Evolutionary conservation across 2,797 vertebrate genomes (phyloP).

Genomic region (Lacerta viridis): DNA sequence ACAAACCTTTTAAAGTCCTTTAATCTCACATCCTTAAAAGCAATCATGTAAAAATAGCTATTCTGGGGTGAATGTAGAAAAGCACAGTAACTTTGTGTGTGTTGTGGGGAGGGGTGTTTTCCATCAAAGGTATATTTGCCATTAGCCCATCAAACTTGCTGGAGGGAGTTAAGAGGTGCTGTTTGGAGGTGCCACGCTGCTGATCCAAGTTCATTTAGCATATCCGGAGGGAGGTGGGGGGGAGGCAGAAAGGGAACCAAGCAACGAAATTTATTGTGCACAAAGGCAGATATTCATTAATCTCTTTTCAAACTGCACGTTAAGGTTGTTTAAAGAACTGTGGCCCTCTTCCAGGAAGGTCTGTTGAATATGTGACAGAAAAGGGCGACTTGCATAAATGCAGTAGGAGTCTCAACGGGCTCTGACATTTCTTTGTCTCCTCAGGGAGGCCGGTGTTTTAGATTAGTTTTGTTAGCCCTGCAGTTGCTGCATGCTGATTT

Average conservation of each 20-base stretch:
- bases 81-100: conserved; percentile 40
- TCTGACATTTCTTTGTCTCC: conserved; percentile 79
- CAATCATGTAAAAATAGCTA: too few species aligned
- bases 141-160: conserved; percentile 65
- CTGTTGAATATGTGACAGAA: conserved; percentile 76
- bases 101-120: conserved; percentile 38
- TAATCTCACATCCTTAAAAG: too few species aligned
- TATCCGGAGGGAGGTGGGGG: conserved; percentile 50
- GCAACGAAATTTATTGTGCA: conserved; percentile 71
- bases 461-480: conserved; percentile 82
- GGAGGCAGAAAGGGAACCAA: conserved; percentile 16
- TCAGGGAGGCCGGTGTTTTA: conserved; percentile 78
- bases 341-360: conserved; percentile 74
- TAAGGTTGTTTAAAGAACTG: conserved; percentile 76
- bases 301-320: conserved; percentile 69
- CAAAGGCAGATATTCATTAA: conserved; percentile 74
- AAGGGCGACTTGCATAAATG: conserved; percentile 78
- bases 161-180: conserved; percentile 28
- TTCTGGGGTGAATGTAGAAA: conserved; percentile 15
- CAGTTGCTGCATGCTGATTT: conserved; percentile 80
- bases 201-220: conserved; percentile 60
- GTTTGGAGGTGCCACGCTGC: conserved; percentile 33
- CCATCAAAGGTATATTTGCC: conserved; percentile 65
- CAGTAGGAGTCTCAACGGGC: conserved; percentile 74
- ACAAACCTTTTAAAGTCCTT: too few species aligned